Conservation (phyloP, 2,888 invertebrate species). For the Helleia helle region DNA sequence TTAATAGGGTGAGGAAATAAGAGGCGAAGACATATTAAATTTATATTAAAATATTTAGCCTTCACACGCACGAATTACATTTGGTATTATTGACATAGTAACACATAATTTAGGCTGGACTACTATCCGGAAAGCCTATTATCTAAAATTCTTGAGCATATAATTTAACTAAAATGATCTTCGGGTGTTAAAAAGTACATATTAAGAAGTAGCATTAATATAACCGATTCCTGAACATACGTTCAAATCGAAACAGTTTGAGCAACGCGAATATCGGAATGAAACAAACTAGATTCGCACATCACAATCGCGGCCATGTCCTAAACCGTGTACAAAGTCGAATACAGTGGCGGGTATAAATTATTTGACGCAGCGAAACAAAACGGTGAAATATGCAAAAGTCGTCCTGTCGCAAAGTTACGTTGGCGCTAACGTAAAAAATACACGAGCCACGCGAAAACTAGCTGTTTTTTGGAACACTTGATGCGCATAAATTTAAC, state of each 20-base stretch:
- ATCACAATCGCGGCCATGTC: conserved; percentile 19
- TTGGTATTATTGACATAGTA: too few relatives aligned
- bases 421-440: conserved; percentile 26
- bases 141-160: too few relatives aligned
- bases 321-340: conserved; percentile 20
- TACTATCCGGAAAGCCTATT: too few relatives aligned
- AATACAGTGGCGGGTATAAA: conserved; percentile 22
- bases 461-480: conserved; percentile 25
- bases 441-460: conserved; percentile 20
- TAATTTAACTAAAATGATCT: too few relatives aligned
- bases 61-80: too few relatives aligned
- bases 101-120: too few relatives aligned
- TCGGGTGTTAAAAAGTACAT: too few relatives aligned
- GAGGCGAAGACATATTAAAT: too few relatives aligned
- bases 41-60: too few relatives aligned
- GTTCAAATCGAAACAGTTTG: conserved; percentile 1
- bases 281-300: conserved; percentile 8
- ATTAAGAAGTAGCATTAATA: too few relatives aligned
- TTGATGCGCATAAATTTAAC: conserved; percentile 29
- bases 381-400: conserved; percentile 27
- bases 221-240: too few relatives aligned
- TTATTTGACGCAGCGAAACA: conserved; percentile 24
- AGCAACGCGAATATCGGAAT: conserved; percentile 5
- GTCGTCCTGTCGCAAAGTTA: conserved; percentile 26
- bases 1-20: too few relatives aligned